These are phyloP conservation scores for Ceyx cyanopectus DNA, from an alignment of 2,113 vertebrate species.

Conservation along the genomic window DNA sequence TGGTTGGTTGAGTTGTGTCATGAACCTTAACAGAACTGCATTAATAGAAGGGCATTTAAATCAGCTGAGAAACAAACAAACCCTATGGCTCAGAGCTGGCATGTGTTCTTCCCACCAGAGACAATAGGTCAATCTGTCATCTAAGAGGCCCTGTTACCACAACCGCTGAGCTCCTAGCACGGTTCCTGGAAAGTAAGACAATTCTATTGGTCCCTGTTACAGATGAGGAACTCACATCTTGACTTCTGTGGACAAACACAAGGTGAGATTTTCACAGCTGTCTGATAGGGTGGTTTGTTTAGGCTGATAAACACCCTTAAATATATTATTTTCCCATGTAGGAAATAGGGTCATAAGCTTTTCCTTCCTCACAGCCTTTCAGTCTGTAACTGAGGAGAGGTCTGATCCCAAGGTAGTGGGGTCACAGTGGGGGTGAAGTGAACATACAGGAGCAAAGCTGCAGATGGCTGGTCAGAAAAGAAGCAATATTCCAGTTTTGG, in stretches of 20 bases:
- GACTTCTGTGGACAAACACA: not conserved
- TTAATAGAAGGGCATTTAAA: not conserved
- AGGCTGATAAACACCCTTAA: not conserved
- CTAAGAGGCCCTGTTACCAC: not conserved
- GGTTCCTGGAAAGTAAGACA: not conserved
- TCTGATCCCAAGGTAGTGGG: not conserved
- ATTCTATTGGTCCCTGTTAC: not conserved
- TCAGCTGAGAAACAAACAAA: not conserved
- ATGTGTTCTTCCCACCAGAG: not conserved
- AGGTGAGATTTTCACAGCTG: not conserved
- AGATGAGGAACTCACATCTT: not conserved
- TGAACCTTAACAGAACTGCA: not conserved
- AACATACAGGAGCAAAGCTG: not conserved
- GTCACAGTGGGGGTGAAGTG: not conserved
- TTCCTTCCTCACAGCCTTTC: slow-evolving; percentile 19
- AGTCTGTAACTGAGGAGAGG: not conserved
- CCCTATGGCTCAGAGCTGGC: not conserved
- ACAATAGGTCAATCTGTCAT: not conserved
- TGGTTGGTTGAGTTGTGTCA: not conserved
- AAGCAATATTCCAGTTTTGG: not conserved
- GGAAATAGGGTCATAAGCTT: not conserved
- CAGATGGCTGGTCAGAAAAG: not conserved
- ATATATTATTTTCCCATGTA: not conserved
- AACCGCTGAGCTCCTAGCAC: not conserved
- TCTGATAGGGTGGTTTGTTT: not conserved